Conservation (phyloP, 2,113 vertebrate genomes). For the Hiodon tergisus region DNA sequence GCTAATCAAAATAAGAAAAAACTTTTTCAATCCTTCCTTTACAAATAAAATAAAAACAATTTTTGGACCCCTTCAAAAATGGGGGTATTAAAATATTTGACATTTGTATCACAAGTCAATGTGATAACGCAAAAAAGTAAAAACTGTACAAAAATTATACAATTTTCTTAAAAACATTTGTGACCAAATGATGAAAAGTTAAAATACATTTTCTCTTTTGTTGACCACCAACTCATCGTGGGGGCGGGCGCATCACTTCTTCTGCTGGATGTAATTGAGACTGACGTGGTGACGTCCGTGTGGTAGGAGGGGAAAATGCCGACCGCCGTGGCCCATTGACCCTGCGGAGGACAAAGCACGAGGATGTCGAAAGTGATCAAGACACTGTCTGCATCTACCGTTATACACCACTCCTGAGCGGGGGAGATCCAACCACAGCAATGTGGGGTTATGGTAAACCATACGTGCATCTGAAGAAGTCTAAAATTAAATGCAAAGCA, state of each 20-base stretch:
- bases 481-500: too few species aligned
- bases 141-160: slow-evolving; percentile 99
- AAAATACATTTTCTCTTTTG: slow-evolving; percentile 34
- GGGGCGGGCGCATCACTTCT: slow-evolving; percentile 78
- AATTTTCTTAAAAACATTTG: slow-evolving; percentile 73
- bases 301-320: slow-evolving; percentile 81
- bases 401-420: too few species aligned
- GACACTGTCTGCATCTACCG: too few species aligned
- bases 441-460: too few species aligned
- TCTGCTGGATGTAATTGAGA: slow-evolving; percentile 92
- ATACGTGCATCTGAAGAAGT: too few species aligned
- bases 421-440: too few species aligned
- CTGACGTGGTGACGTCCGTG: slow-evolving; percentile 83
- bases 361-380: neutral
- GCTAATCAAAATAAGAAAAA: slow-evolving; percentile 99
- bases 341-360: slow-evolving; percentile 56
- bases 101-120: slow-evolving; percentile 95
- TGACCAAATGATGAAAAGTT: slow-evolving; percentile 53
- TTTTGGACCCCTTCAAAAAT: slow-evolving; percentile 91
- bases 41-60: slow-evolving; percentile 96
- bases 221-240: slow-evolving; percentile 43
- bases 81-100: slow-evolving; percentile 99
- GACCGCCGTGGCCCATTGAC: slow-evolving; percentile 80
- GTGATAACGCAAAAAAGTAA: slow-evolving; percentile 83
- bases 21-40: slow-evolving; percentile 87